Evolutionary conservation across 2,888 invertebrate genomes (phyloP).

Genomic region (Synanthedon formicaeformis): DNA sequence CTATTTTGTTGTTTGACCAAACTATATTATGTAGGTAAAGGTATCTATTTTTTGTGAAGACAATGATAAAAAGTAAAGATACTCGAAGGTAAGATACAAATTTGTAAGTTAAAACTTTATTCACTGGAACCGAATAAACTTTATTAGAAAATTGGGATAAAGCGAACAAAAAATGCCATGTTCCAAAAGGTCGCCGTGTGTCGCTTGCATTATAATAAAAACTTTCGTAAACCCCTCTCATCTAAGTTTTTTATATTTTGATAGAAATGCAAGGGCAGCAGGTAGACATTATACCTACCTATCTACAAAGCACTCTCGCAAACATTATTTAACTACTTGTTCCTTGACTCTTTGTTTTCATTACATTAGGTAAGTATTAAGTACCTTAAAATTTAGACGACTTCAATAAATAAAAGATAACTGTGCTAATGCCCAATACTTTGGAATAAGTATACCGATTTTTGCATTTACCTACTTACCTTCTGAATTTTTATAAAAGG

Average conservation of each 20-base stretch:
- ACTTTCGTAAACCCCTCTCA: conserved; percentile 54
- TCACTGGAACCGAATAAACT: conserved; percentile 55
- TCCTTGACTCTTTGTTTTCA: background rate
- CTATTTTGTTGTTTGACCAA: no score
- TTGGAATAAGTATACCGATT: no score
- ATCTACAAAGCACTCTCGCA: conserved; percentile 31
- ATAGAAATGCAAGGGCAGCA: conserved; percentile 51
- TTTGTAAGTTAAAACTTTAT: conserved; percentile 21
- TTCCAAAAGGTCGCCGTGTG: conserved; percentile 58
- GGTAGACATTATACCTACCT: conserved; percentile 35
- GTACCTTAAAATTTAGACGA: no score
- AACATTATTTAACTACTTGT: conserved; percentile 17
- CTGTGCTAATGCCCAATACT: no score
- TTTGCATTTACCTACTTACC: no score
- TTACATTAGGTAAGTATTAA: background rate
- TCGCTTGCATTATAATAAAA: conserved; percentile 54
- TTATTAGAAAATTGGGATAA: conserved; percentile 62
- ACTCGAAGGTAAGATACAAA: no score
- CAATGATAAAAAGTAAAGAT: no score
- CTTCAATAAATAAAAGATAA: no score
- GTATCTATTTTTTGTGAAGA: no score
- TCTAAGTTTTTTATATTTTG: conserved; percentile 49
- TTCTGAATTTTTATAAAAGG: no score
- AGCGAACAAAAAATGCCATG: conserved; percentile 49
- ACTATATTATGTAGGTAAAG: no score